Evolutionary conservation across 2,888 invertebrate species (phyloP).

Genomic region (Papilio elwesi): DNA sequence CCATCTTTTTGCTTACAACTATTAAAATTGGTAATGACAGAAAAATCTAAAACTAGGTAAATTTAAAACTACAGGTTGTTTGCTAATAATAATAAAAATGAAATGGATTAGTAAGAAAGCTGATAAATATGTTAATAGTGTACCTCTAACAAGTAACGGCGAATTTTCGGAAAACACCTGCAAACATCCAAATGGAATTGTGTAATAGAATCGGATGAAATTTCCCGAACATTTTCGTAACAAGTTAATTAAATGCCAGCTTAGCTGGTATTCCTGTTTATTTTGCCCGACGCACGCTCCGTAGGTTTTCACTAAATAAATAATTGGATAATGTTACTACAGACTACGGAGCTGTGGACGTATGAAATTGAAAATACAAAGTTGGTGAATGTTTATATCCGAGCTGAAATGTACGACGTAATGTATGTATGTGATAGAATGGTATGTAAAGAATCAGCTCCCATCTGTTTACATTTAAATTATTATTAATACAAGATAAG

Average conservation of each 20-base stretch:
- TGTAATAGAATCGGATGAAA: constrained; percentile 46
- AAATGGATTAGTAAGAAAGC: too few species aligned
- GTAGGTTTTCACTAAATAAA: constrained; percentile 44
- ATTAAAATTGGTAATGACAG: too few species aligned
- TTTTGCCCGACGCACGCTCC: constrained; percentile 48
- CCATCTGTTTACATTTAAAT: neutral
- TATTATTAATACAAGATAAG: too few species aligned
- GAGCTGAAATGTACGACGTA: constrained; percentile 4
- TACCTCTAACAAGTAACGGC: constrained; percentile 31
- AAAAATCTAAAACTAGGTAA: too few species aligned
- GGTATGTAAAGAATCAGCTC: neutral
- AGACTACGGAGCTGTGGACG: constrained; percentile 2
- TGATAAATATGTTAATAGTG: too few species aligned
- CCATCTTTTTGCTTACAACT: too few species aligned
- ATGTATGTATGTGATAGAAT: neutral
- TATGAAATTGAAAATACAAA: constrained; percentile 32
- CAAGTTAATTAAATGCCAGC: constrained; percentile 68
- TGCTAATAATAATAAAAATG: too few species aligned
- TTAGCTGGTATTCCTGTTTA: constrained; percentile 53
- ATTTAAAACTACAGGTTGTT: too few species aligned
- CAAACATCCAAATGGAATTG: constrained; percentile 38
- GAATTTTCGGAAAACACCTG: constrained; percentile 45
- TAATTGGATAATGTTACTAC: constrained; percentile 52
- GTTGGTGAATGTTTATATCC: constrained; percentile 28
- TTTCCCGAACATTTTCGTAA: constrained; percentile 58